Conservation (phyloP, 1,140 invertebrate genomes). For the Nixonia krombeini region DNA sequence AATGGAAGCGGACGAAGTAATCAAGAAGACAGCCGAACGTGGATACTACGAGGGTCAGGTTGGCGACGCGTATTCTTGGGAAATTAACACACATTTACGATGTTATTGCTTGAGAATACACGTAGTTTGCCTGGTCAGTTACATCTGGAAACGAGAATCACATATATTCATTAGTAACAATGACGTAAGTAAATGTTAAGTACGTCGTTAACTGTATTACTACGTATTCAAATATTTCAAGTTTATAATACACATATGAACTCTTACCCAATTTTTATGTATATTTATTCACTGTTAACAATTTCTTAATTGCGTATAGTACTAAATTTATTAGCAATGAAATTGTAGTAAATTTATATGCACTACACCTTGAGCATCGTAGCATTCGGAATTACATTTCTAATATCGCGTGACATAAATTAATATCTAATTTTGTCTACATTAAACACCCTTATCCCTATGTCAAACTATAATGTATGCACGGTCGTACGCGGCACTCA, state of each 20-base stretch:
- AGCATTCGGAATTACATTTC: no score
- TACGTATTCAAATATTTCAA: neutral
- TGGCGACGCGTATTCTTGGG: conserved; percentile 96
- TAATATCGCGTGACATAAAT: no score
- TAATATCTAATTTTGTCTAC: neutral
- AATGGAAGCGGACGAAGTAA: no score
- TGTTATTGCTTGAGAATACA: conserved; percentile 99
- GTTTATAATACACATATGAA: no score
- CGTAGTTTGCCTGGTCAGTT: conserved; percentile 79
- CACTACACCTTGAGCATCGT: no score
- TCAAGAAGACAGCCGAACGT: no score
- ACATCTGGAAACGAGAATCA: conserved; percentile 37
- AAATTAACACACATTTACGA: conserved; percentile 92
- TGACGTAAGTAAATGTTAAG: conserved; percentile 58
- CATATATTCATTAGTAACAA: conserved; percentile 39
- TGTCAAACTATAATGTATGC: conserved; percentile 41
- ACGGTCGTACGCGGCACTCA: conserved; percentile 30
- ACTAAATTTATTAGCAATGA: no score
- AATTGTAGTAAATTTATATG: no score
- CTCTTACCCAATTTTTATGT: no score
- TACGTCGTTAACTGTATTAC: neutral
- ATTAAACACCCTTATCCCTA: conserved; percentile 12
- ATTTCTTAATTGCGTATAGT: no score
- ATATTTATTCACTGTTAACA: no score
- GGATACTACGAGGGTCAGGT: conserved; percentile 64